Base-by-base conservation (phyloP, 2,113 vertebrate species). In the Strix uralensis region DNA sequence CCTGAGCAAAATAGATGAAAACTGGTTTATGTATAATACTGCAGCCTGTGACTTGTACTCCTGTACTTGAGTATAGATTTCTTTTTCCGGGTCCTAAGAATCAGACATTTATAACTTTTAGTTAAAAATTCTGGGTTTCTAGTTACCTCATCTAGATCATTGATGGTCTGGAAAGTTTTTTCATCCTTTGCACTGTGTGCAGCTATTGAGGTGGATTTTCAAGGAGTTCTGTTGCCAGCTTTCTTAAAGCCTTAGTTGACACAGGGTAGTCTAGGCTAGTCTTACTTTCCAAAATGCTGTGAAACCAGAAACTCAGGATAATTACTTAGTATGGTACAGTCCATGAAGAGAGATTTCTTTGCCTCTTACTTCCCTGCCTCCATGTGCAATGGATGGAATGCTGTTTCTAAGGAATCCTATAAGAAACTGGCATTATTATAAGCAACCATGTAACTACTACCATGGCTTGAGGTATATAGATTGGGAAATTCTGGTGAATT, bases 141-240 rank as follows among this genome's bases (percentile, higher is more conserved):
- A 0, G 3, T 61, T n/a, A 10, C 5, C 13, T 87, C 34, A 23
- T 13, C 26, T 36, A 19, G 7, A 9, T 52, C 36, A 16, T 0
- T 14, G 38, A 11, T 27, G 3, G 5, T 19, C 21, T 88, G 26
- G 10, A 49, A 88, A 57, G 5, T 18, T 55, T n/a, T 27, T 83
- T 77, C 4, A 11, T 65, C 6, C n/a, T 38, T 57, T 67, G 27
- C 73, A 1, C 20, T 20, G 4, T 13, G 10, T 59, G 18, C 6
- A 38, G 52, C 29, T 46, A 2, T 40, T 57, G 46, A 67, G 47
- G 70, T 34, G 29, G 44, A 11, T 63, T 11, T 47, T 61, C 14
- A 16, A 25, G 38, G 63, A 75, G 32, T 49, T 70, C 26, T 44
- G 4, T 11, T 85, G 38, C 46, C 21, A 44, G 46, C 44, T 69